phyloP scores from a whole-genome alignment of 2,113 vertebrate genomes.

The Pterophyllum scalare region DNA sequence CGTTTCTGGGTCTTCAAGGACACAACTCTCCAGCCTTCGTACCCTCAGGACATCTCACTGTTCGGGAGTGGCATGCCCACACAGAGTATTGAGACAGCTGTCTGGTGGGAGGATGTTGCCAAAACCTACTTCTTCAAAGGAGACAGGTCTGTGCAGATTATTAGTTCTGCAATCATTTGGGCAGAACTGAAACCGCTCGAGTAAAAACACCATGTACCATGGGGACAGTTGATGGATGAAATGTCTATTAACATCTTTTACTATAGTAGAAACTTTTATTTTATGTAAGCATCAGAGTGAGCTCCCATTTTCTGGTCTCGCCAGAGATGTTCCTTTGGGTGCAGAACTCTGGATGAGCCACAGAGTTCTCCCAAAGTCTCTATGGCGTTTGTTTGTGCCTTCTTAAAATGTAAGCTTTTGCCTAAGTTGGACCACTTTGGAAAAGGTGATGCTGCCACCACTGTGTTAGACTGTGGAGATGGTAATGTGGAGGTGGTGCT shows the following conservation, averaged over 20 bases:
- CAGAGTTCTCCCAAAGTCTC: background rate
- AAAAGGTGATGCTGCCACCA: background rate
- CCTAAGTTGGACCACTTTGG: background rate
- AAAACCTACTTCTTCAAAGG: conserved; percentile 99
- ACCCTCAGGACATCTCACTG: conserved; percentile 95
- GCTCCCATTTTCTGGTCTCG: background rate
- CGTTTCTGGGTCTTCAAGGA: conserved; percentile 99
- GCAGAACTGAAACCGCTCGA: background rate
- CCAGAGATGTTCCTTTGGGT: background rate
- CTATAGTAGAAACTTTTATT: background rate
- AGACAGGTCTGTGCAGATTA: conserved; percentile 87
- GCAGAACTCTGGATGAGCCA: background rate
- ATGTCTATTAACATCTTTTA: background rate
- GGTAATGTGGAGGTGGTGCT: background rate
- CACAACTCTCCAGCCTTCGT: conserved; percentile 94
- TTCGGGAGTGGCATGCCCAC: conserved; percentile 95
- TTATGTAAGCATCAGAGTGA: background rate
- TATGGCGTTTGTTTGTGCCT: background rate
- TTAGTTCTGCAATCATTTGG: background rate
- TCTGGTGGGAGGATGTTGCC: conserved; percentile 99
- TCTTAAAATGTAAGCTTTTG: background rate
- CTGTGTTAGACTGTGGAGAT: background rate
- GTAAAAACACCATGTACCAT: background rate
- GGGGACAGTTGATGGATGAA: background rate
- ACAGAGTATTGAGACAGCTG: conserved; percentile 96